Conservation (phyloP, 2,113 vertebrate genomes). For the Mus pahari region DNA sequence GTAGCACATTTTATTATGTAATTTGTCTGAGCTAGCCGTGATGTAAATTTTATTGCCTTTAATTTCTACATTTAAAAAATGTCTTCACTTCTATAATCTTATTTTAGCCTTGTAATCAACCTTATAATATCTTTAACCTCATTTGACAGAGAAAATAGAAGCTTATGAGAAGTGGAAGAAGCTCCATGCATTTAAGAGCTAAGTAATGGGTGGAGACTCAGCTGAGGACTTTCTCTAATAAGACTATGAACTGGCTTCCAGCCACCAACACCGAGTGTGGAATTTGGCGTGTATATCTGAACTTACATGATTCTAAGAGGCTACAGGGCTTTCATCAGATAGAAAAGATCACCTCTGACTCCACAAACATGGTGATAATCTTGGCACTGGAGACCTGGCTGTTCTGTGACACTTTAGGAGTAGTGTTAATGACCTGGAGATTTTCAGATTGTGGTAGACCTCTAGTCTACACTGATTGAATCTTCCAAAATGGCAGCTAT, state of each 20-base stretch:
- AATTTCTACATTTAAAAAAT: slow-evolving; percentile 54
- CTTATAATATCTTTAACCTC: slow-evolving; percentile 25
- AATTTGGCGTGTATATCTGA: not conserved
- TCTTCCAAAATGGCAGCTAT: slow-evolving; percentile 14
- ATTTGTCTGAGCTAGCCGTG: slow-evolving; percentile 16
- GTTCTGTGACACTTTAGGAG: not conserved
- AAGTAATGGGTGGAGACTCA: not conserved
- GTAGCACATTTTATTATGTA: slow-evolving; percentile 48
- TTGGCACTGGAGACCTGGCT: slow-evolving; percentile 36
- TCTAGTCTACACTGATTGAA: not conserved
- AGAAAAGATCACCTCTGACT: slow-evolving; percentile 7
- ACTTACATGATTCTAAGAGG: not conserved
- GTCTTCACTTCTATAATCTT: not conserved
- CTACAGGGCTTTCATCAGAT: slow-evolving; percentile 24
- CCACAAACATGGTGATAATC: not conserved
- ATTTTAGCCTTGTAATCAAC: slow-evolving; percentile 33
- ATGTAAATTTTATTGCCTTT: slow-evolving; percentile 53
- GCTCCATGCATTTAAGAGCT: not conserved
- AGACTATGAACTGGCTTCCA: not conserved
- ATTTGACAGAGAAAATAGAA: slow-evolving; percentile 9
- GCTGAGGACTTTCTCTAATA: slow-evolving; percentile 19
- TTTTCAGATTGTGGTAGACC: not conserved
- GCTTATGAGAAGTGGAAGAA: slow-evolving; percentile 23
- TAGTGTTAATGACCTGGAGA: not conserved
- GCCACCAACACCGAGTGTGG: not conserved